Base-by-base conservation (phyloP, 2,888 invertebrate species). In the Lepas anatifera region DNA sequence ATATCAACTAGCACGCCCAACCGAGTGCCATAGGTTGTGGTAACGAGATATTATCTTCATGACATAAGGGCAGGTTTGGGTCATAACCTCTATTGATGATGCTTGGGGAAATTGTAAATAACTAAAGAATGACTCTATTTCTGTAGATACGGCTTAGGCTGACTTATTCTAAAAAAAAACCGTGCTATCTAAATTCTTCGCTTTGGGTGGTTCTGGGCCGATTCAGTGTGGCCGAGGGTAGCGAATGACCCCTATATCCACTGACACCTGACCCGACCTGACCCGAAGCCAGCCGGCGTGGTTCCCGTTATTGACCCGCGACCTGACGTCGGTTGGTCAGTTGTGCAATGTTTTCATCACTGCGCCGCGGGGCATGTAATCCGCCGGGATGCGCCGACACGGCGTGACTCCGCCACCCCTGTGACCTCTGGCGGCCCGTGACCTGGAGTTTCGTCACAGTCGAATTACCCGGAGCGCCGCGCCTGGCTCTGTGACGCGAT, bases 331-430 rank as follows among this genome's bases (percentile, higher is more conserved):
- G n/a, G n/a, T 32, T 22, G 58, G 35, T 10, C 58, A 32, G 22
- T 58, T 58, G 58, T 58, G 58, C 58, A 58, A 58, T 32, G 58
- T 48, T 58, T 58, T 58, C 58, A 35, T 35, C 35, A 35, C 22
- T n/a, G n/a, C n/a, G n/a, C n/a, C n/a, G n/a, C n/a, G n/a, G n/a
- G 58, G 58, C 18, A 32, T 16, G 52, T n/a, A 7, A 2, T 27
- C n/a, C 29, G 10, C 16, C 3, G 35, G 32, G 58, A 58, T 35
- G 35, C 35, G 41, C 35, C 22, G 50, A 2, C 16, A 22, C 10
- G 35, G 32, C 32, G 8, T 2, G 18, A 3, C 8, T 10, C 22
- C 22, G 32, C 35, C 22, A 58, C 58, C 8, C 22, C 22, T 11
- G 32, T 58, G 35, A 58, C 58, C 58, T 35, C 4, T 35, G 58